These are phyloP conservation scores for Bombyx huttoni DNA, from an alignment of 2,888 invertebrate species.

Conservation along the genomic window DNA sequence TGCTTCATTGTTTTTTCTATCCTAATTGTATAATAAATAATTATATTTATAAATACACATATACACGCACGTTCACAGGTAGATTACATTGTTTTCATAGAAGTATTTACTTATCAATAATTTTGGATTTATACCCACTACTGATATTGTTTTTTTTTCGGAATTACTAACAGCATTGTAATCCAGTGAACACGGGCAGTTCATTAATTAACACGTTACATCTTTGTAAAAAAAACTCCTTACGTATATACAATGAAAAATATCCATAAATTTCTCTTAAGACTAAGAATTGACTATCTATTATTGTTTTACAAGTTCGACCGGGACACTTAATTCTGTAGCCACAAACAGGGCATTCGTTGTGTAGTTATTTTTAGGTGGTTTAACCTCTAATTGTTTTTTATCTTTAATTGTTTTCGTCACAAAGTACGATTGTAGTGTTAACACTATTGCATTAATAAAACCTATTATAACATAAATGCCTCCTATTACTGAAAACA, in stretches of 20 bases:
- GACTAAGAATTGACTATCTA: conserved; percentile 13
- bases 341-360: conserved; percentile 41
- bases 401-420: conserved; percentile 17
- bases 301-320: conserved; percentile 50
- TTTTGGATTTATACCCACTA: no score
- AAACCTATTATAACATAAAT: conserved; percentile 89
- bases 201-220: background rate
- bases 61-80: no score
- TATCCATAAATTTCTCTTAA: conserved; percentile 2
- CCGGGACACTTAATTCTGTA: conserved; percentile 43
- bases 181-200: background rate
- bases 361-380: background rate
- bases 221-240: background rate
- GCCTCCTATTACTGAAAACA: conserved; percentile 94
- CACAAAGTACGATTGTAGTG: conserved; percentile 27
- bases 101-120: no score
- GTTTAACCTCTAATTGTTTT: conserved; percentile 9
- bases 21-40: no score
- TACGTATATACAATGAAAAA: background rate
- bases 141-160: no score
- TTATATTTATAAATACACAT: no score
- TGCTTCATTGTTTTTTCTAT: no score
- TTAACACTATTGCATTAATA: conserved; percentile 40
- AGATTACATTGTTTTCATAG: no score
- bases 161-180: background rate